Evolutionary conservation across 2,888 invertebrate species (phyloP), one percentile per base, ranked within the genome.

Genomic region (Tetragonula carbonaria): DNA sequence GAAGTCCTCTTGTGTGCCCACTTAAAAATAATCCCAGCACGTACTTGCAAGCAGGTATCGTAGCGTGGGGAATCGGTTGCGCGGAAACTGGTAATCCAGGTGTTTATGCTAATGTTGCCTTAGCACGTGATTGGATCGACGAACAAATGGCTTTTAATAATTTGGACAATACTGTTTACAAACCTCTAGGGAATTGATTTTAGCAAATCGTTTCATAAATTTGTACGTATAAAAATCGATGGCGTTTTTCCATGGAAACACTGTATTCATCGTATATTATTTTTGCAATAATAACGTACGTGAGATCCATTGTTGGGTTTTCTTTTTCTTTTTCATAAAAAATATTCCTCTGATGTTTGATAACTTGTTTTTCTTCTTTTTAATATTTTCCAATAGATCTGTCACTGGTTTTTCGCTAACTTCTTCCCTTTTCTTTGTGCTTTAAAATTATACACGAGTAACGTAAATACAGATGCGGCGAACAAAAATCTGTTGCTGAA

Each of bases 41-140:
- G 51, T 96, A 95, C 87, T 95, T 95, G 2, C 96, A 96, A 88
- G 95, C 95, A 33, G 96, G 96, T 63, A 96, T 97, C 63, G 97
- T 98, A 0, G 96, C 97, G 0, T 98, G 98, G 98, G 98, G 98
- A 28, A 97, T 98, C 86, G 97, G 97, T 0, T 98, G 98, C 90
- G 97, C 97, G 0, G 95, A 95, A 75, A 95, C 95, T 73, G 95
- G 95, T 63, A 95, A 96, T 33, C 97, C 97, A 0, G 97, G 97
- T 0, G 97, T 97, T 0, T 98, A 98, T 92, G 97, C 96, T 0
- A 96, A 97, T 92, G 96, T 98, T 2, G 95, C 96, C 0, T 93
- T 95, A 55, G 95, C 96, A 18, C 95, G 97, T 1, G 93, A 95
- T 18, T 98, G 98, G 98, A 96, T 98, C 84, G 96, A 96, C 88